Conservation (phyloP, 2,113 vertebrate genomes). For the Chamaetylas fuelleborni region DNA sequence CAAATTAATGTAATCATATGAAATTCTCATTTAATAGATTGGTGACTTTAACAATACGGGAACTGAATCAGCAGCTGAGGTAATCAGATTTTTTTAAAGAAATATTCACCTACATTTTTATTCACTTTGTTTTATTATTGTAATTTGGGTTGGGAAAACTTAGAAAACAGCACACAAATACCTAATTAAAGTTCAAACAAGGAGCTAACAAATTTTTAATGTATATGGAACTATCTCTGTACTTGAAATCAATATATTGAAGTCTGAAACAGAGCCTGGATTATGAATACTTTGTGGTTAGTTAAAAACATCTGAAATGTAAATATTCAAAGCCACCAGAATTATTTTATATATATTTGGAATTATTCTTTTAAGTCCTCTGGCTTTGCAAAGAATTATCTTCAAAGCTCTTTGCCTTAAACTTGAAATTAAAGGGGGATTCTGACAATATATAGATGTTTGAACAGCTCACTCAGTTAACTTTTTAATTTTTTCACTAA, state of each 20-base stretch:
- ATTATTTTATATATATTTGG: not conserved
- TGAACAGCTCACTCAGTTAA: not conserved
- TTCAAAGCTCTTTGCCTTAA: conserved; percentile 58
- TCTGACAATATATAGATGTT: not conserved
- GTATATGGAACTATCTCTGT: not conserved
- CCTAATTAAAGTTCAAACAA: not conserved
- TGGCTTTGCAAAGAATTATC: not conserved
- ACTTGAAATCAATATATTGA: not conserved
- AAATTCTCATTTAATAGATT: conserved; percentile 87
- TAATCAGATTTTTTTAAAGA: conserved; percentile 79
- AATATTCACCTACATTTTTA: conserved; percentile 67
- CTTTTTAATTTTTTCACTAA: not conserved
- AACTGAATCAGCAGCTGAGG: conserved; percentile 81
- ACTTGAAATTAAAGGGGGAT: not conserved
- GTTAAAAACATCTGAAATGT: not conserved
- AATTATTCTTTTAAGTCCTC: not conserved
- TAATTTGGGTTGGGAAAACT: conserved; percentile 33
- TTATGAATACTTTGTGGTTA: not conserved
- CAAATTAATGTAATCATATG: conserved; percentile 75
- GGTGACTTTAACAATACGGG: conserved; percentile 82
- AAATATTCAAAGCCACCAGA: not conserved
- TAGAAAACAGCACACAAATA: not conserved
- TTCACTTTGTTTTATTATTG: conserved; percentile 56
- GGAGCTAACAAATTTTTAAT: not conserved
- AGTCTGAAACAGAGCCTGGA: not conserved